These are phyloP conservation scores for Nyctalus aviator DNA, from an alignment of 2,797 vertebrate species.

Conservation along the genomic window DNA sequence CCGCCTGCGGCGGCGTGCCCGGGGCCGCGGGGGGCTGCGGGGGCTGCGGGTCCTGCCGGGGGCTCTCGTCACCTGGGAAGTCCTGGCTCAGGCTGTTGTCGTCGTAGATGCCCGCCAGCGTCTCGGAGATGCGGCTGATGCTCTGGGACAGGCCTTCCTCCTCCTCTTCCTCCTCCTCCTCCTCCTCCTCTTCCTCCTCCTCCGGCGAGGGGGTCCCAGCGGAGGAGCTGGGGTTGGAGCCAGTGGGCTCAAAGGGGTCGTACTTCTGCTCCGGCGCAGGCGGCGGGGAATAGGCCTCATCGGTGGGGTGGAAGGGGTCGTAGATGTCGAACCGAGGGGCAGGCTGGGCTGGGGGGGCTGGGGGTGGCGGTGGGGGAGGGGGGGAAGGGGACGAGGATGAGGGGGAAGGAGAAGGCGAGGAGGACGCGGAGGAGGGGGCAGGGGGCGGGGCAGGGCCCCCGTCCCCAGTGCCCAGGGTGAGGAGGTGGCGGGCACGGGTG, in stretches of 20 bases:
- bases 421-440: constrained; percentile 91
- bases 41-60: constrained; percentile 47
- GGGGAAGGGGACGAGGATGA: constrained; percentile 84
- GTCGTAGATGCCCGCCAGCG: constrained; percentile 87
- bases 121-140: constrained; percentile 87
- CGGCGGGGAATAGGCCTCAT: constrained; percentile 85
- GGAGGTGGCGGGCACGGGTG: constrained; percentile 73
- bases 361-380: constrained; percentile 82
- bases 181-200: constrained; percentile 78
- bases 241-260: constrained; percentile 97
- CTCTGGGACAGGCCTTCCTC: constrained; percentile 85
- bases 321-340: constrained; percentile 90
- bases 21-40: constrained; percentile 18
- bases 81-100: constrained; percentile 89
- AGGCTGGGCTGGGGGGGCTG: constrained; percentile 74
- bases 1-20: constrained; percentile 79
- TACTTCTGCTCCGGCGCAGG: constrained; percentile 94
- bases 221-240: constrained; percentile 91
- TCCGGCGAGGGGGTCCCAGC: constrained; percentile 85
- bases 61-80: constrained; percentile 78
- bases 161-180: constrained; percentile 73
- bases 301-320: constrained; percentile 94
- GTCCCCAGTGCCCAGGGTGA: constrained; percentile 85
- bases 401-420: constrained; percentile 90
- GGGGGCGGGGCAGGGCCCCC: constrained; percentile 83